Percentiles rank a stretch among this genome's conserved stretches.
Evolutionary conservation across 2,888 invertebrate species (phyloP).

Genomic region (Lithophane socia): DNA sequence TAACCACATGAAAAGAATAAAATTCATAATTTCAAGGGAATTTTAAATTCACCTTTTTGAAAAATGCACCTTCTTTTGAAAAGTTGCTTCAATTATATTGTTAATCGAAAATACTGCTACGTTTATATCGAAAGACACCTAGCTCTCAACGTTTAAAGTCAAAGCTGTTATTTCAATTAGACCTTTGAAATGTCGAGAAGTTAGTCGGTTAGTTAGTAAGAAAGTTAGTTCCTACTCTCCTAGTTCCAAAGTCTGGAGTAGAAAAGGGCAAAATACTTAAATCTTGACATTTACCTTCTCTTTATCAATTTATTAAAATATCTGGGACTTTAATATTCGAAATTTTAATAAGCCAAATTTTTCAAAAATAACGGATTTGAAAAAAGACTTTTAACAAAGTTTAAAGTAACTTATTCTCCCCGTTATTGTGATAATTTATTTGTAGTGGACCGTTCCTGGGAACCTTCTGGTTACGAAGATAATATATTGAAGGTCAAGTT

Average conservation of each 20-base stretch:
- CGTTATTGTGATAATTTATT: neutral
- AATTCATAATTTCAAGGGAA: conserved; percentile 6
- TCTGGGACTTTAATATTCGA: neutral
- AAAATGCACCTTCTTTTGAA: neutral
- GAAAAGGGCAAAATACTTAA: neutral
- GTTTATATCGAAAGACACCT: neutral
- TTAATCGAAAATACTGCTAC: neutral
- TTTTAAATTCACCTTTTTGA: neutral
- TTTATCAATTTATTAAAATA: neutral
- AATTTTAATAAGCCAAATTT: too few species aligned
- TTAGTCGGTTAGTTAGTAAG: conserved; percentile 3
- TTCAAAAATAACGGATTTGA: too few species aligned
- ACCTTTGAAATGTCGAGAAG: conserved; percentile 32
- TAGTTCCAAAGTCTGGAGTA: conserved; percentile 9
- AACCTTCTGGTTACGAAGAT: too few species aligned
- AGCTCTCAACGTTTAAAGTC: neutral
- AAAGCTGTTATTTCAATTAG: conserved; percentile 26
- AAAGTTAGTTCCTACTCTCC: conserved; percentile 16
- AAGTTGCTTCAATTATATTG: neutral
- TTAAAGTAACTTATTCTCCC: neutral
- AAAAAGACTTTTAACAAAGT: neutral
- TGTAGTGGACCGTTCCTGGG: neutral
- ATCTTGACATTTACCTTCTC: neutral
- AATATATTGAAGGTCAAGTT: too few species aligned
- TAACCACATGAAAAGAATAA: too few species aligned